Conservation (phyloP, 2,888 invertebrate species). For the Lucinisca nassula region DNA sequence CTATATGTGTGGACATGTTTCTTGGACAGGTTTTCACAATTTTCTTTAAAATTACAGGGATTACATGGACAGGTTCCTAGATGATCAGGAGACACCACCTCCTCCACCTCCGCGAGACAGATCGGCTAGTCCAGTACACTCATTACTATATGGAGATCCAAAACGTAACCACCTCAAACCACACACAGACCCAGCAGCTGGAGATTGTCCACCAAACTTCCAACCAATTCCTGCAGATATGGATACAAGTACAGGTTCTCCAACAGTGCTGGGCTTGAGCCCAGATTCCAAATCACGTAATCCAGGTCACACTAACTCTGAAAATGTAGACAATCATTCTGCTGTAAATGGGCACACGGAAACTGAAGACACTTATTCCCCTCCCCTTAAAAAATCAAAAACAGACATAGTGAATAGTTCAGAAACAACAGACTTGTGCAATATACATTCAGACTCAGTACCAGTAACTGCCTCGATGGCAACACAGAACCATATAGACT, state of each 20-base stretch:
- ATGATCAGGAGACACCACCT: conserved; percentile 90
- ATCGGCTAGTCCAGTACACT: conserved; percentile 92
- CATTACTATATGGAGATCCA: conserved; percentile 88
- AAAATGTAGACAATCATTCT: background rate
- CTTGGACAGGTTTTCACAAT: too few species aligned
- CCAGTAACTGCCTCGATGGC: conserved; percentile 58
- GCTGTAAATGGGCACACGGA: conserved; percentile 41
- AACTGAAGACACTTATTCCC: conserved; percentile 52
- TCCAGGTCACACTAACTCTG: conserved; percentile 45
- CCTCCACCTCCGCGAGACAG: conserved; percentile 86
- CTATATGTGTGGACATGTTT: too few species aligned
- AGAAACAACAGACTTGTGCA: conserved; percentile 27
- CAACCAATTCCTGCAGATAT: conserved; percentile 62
- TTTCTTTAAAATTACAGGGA: too few species aligned
- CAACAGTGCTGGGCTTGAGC: conserved; percentile 60
- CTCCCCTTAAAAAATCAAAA: conserved; percentile 67
- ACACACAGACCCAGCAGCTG: conserved; percentile 62
- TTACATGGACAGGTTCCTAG: conserved; percentile 96
- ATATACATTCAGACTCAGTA: conserved; percentile 30
- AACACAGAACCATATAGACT: conserved; percentile 67
- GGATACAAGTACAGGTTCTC: conserved; percentile 68
- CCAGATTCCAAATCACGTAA: conserved; percentile 53
- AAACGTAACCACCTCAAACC: conserved; percentile 86
- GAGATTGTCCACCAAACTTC: conserved; percentile 48
- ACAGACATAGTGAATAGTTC: conserved; percentile 36